Conservation (phyloP, 1,140 invertebrate genomes). For the Leptopilina boulardi region DNA sequence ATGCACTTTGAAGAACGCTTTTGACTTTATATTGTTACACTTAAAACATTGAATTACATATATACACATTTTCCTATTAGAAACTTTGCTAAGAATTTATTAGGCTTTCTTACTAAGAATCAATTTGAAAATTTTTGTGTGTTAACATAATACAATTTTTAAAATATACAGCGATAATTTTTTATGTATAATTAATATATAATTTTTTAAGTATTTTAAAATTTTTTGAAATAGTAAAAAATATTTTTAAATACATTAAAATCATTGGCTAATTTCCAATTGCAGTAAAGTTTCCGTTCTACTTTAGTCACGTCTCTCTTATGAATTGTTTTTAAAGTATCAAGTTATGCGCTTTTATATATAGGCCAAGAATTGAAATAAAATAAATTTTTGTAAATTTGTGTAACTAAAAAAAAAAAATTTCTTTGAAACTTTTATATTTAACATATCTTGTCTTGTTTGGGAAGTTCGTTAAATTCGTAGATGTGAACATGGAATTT, state of each 20-base stretch:
- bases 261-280: slow-evolving; percentile 13
- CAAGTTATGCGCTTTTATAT: not conserved
- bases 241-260: not conserved
- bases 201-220: too few species aligned
- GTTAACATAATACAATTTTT: too few species aligned
- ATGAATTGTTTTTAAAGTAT: slow-evolving; percentile 10
- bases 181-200: not conserved
- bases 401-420: too few species aligned
- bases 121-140: too few species aligned
- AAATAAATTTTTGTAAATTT: too few species aligned
- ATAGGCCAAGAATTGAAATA: not conserved
- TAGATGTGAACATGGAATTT: not conserved
- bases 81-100: not conserved
- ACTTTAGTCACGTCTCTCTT: slow-evolving; percentile 13
- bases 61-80: not conserved
- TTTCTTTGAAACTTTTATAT: not conserved
- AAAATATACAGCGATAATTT: too few species aligned
- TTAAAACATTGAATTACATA: not conserved
- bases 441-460: not conserved
- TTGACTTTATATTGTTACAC: slow-evolving; percentile 13
- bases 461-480: not conserved
- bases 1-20: not conserved
- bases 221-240: not conserved
- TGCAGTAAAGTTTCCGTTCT: not conserved
- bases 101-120: not conserved